Base-by-base conservation (phyloP, 2,797 vertebrate genomes). In the Gastrophryne carolinensis region DNA sequence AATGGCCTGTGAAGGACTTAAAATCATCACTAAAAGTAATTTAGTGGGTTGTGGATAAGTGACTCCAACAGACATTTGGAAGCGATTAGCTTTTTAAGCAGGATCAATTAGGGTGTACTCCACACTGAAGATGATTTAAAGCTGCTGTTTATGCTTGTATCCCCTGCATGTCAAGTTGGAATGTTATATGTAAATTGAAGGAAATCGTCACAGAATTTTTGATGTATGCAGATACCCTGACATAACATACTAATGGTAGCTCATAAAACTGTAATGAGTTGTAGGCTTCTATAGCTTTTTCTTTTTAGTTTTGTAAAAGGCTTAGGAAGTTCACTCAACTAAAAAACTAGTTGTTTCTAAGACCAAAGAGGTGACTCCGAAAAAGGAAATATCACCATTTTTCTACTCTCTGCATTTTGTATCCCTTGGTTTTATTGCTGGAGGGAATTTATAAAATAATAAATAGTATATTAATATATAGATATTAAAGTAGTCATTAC, bases 31-130 rank as follows among this genome's bases (percentile, higher is more conserved):
- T 68, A 23, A 68, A 67, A 60, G 54, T 60, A 68, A 67, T 75
- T 60, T 30, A 29, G 26, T 52, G 73, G 15, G 73, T 68, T 67
- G 54, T 54, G 73, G 73, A 68, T 68, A 60, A 75, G 24, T 75
- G 73, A 67, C 44, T 75, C 41, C 47, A 39, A 61, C 50, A 75
- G 44, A 60, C 72, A 75, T 75, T 75, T 75, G 63, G 63, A 75
- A 75, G 41, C 60, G 53, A 75, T 75, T 60, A 75, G 24, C 26
- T 68, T 65, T 37, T 61, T 60, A 67, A 60, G 73, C 41, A 34
- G 67, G 39, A 67, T 75, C 63, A 60, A 52, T 68, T 54, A 39
- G 64, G 32, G 12, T 61, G 21, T 39, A 37, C 72, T 66, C 15
- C 15, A 34, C 52, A 47, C 56, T 41, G 21, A 29, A 30, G 13